These are phyloP conservation scores for Sebastes kiyomatsui DNA, from an alignment of 2,797 vertebrate species.

Conservation along the genomic window DNA sequence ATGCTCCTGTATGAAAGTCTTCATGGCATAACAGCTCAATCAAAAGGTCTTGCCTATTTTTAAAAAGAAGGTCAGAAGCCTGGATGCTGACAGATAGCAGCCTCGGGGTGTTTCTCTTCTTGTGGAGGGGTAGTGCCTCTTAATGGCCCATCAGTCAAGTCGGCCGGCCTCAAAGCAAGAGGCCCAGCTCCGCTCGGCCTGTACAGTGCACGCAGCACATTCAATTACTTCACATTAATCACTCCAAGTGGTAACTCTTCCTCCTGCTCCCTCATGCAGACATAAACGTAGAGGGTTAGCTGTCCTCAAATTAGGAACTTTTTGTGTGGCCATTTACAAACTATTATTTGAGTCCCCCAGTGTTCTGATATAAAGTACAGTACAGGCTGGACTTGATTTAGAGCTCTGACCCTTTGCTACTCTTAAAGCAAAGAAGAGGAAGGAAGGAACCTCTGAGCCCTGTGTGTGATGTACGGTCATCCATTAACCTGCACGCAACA, in stretches of 20 bases:
- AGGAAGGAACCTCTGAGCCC: not conserved
- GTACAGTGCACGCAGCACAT: conserved; percentile 34
- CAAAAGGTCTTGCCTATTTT: conserved; percentile 70
- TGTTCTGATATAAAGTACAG: not conserved
- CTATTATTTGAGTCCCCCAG: conserved; percentile 3
- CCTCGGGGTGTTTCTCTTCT: conserved; percentile 63
- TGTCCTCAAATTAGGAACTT: conserved; percentile 27
- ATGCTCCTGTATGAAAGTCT: conserved; percentile 32
- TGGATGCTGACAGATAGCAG: conserved; percentile 54
- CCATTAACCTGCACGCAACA: conserved; percentile 32
- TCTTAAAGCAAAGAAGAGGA: not conserved
- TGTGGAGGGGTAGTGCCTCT: conserved; percentile 33
- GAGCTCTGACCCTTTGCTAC: not conserved
- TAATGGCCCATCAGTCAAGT: conserved; percentile 73
- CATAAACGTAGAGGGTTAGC: conserved; percentile 1
- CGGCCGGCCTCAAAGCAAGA: conserved; percentile 55
- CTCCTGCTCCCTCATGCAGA: conserved; percentile 55
- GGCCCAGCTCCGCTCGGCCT: conserved; percentile 40
- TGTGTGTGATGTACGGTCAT: conserved; percentile 24
- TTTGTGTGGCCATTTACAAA: conserved; percentile 29
- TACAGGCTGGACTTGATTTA: not conserved
- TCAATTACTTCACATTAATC: conserved; percentile 77
- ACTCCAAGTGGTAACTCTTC: conserved; percentile 47
- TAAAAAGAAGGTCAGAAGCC: conserved; percentile 72
- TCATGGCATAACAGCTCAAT: conserved; percentile 54